phyloP scores from a whole-genome alignment of 2,888 invertebrate species.

The Drosophila mimica region DNA sequence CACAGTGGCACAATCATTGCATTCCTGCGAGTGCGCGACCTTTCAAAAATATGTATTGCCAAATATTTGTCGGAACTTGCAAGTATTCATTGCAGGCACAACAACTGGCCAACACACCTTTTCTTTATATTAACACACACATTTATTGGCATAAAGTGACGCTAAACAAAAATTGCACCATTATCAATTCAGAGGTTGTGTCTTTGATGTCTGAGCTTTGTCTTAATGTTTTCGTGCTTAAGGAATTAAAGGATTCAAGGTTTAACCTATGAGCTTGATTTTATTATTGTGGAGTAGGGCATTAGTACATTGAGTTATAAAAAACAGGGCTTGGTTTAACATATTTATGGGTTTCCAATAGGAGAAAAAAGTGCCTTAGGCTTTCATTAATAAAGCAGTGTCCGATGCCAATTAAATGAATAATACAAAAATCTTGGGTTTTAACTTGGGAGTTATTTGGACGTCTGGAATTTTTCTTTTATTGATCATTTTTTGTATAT shows the following conservation, averaged over 20 bases:
- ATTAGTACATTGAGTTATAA: neutral
- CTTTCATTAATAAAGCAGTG: neutral
- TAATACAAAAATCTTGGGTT: neutral
- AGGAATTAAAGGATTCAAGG: neutral
- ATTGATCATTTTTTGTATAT: neutral
- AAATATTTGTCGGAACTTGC: constrained; percentile 50
- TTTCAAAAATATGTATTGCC: constrained; percentile 55
- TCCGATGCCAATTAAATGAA: neutral
- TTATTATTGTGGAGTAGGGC: neutral
- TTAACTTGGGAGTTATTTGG: neutral
- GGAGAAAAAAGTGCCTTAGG: neutral
- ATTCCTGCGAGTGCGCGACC: constrained; percentile 54
- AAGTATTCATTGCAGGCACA: constrained; percentile 8
- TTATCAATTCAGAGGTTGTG: neutral
- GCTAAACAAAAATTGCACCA: neutral
- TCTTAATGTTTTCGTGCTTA: neutral
- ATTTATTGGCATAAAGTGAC: neutral
- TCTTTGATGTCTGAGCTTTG: neutral
- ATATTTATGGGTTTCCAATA: neutral
- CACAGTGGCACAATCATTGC: constrained; percentile 43
- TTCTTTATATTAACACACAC: neutral
- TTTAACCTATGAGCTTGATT: neutral
- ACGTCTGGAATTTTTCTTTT: neutral
- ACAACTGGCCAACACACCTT: constrained; percentile 2
- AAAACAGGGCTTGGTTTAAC: neutral